Percentiles rank a stretch among this genome's conserved stretches.
phyloP scores from a whole-genome alignment of 2,797 vertebrate species.

The Mormyrus hasselquistii region DNA sequence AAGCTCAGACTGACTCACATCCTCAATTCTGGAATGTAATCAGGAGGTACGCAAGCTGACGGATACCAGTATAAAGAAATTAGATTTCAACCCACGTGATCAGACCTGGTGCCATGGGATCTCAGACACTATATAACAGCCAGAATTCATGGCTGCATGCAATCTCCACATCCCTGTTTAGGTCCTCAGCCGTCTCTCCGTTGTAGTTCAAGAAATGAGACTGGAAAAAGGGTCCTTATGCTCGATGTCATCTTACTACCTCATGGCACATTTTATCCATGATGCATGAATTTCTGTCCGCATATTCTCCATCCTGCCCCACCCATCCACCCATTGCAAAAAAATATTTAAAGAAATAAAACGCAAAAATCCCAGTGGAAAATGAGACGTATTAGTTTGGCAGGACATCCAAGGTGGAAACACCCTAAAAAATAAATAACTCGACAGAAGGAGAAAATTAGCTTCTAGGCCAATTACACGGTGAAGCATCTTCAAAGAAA shows the following conservation, averaged over 20 bases:
- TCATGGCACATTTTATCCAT: not conserved
- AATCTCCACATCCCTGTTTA: not conserved
- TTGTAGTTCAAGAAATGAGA: not conserved
- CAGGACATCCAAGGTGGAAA: not conserved
- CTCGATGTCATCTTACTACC: not conserved
- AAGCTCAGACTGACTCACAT: not conserved
- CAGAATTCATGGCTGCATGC: not conserved
- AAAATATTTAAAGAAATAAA: not conserved
- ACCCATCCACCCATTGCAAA: not conserved
- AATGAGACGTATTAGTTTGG: not conserved
- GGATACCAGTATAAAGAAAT: not conserved
- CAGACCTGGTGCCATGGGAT: not conserved
- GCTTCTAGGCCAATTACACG: not conserved
- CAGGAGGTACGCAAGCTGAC: not conserved
- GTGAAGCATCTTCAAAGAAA: not conserved
- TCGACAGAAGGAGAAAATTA: not conserved
- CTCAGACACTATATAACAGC: not conserved
- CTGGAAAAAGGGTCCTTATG: not conserved
- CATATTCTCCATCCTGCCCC: not conserved
- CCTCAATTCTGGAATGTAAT: not conserved
- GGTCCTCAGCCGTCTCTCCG: not conserved
- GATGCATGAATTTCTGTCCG: not conserved
- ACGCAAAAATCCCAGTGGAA: not conserved
- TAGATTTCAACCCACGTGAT: not conserved
- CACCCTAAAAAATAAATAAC: not conserved